Conservation (phyloP, 2,888 invertebrate genomes). For the Eilema caniola region DNA sequence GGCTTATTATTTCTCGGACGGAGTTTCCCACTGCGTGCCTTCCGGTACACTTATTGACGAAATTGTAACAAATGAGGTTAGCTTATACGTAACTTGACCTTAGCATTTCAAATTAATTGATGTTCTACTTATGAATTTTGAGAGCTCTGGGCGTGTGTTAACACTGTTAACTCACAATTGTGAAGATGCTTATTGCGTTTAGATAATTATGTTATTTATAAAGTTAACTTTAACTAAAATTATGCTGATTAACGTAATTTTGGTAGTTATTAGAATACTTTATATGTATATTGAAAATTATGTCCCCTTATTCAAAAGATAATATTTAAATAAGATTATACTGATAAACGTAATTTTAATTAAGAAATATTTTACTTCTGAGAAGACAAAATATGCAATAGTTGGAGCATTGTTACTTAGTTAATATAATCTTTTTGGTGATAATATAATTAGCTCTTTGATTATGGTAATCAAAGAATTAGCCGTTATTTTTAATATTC, state of each 20-base stretch:
- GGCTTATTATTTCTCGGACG: constrained; percentile 19
- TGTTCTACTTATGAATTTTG: constrained; percentile 29
- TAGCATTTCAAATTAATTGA: constrained; percentile 29
- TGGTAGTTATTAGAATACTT: not conserved
- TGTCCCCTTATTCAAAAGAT: not conserved
- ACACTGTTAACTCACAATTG: constrained; percentile 18
- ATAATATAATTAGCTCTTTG: constrained; percentile 9
- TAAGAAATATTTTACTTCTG: not conserved
- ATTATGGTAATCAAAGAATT: constrained; percentile 13
- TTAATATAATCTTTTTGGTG: not conserved
- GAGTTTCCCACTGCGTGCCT: constrained; percentile 25
- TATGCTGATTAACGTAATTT: not conserved
- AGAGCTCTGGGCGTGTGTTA: constrained; percentile 39
- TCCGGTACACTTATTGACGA: constrained; percentile 41
- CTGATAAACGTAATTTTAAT: constrained; percentile 2
- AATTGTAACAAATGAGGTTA: constrained; percentile 47
- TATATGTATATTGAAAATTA: not conserved
- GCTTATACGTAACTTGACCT: constrained; percentile 43
- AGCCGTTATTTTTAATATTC: constrained; percentile 7
- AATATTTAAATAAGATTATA: not conserved
- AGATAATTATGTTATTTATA: not conserved
- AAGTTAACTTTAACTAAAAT: not conserved
- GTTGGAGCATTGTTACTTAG: not conserved
- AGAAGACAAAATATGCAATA: not conserved
- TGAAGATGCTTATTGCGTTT: not conserved